Percentiles rank a stretch among this genome's conserved stretches.
Evolutionary conservation across 2,888 invertebrate species (phyloP).

Genomic region (Allolobophora icterica): DNA sequence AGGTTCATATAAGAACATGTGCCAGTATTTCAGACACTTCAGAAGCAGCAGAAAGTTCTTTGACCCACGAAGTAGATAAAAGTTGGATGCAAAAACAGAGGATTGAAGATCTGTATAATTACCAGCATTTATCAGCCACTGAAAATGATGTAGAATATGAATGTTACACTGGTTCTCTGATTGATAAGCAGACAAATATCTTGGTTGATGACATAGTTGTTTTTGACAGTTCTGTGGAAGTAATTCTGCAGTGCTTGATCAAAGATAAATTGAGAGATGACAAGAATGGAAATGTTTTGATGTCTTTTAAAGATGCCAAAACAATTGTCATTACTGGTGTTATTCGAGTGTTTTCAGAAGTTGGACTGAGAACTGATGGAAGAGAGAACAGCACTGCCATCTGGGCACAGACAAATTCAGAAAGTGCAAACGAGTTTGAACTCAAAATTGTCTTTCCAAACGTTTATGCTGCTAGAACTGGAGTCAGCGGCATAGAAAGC

Average conservation of each 20-base stretch:
- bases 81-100: not conserved
- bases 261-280: not conserved
- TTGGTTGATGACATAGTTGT: not conserved
- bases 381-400: not conserved
- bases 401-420: not conserved
- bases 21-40: not conserved
- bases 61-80: not conserved
- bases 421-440: not conserved
- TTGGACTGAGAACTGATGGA: not conserved
- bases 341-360: not conserved
- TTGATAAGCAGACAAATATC: not conserved
- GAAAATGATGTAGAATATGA: not conserved
- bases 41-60: not conserved
- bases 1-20: not conserved
- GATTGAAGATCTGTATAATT: not conserved
- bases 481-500: not conserved
- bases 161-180: constrained; percentile 1
- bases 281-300: not conserved
- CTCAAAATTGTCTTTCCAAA: not conserved
- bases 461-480: not conserved
- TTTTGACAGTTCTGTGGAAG: constrained; percentile 17
- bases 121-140: not conserved
- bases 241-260: not conserved
- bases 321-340: not conserved
- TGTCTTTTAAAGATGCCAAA: not conserved